Conservation (phyloP, 2,113 vertebrate genomes). For the Myotis lucifugus region DNA sequence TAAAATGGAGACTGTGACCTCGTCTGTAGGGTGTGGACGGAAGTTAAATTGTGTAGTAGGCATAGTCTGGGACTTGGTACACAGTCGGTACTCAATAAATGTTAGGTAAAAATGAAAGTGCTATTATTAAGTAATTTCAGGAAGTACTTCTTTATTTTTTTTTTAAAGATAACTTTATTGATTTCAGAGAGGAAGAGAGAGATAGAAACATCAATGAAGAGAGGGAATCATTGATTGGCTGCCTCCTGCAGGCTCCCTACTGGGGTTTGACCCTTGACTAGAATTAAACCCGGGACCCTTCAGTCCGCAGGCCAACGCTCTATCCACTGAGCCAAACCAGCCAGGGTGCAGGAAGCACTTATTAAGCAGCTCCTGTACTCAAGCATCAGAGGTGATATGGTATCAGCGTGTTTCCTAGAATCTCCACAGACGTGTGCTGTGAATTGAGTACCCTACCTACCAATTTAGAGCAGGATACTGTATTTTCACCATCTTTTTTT, state of each 20-base stretch:
- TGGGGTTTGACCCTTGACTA: too few species aligned
- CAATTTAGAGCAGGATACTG: accelerated
- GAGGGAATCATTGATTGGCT: too few species aligned
- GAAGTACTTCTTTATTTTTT: background rate
- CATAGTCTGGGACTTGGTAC: background rate
- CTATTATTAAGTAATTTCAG: background rate
- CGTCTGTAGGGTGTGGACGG: background rate
- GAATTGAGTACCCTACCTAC: background rate
- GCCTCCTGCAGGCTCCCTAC: too few species aligned
- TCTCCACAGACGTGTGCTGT: background rate
- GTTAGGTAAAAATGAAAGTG: background rate
- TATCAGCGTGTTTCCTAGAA: accelerated
- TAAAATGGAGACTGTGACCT: background rate
- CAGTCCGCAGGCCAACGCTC: too few species aligned
- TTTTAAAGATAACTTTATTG: too few species aligned
- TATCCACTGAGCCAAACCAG: too few species aligned
- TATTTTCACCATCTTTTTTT: background rate
- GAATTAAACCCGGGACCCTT: too few species aligned
- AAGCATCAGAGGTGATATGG: too few species aligned
- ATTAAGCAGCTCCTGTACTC: background rate
- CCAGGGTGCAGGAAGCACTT: background rate
- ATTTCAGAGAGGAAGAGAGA: too few species aligned
- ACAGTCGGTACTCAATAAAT: background rate
- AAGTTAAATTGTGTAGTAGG: background rate
- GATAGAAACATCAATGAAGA: too few species aligned